Conservation (phyloP, 2,113 vertebrate genomes). For the Pontoporia blainvillei region DNA sequence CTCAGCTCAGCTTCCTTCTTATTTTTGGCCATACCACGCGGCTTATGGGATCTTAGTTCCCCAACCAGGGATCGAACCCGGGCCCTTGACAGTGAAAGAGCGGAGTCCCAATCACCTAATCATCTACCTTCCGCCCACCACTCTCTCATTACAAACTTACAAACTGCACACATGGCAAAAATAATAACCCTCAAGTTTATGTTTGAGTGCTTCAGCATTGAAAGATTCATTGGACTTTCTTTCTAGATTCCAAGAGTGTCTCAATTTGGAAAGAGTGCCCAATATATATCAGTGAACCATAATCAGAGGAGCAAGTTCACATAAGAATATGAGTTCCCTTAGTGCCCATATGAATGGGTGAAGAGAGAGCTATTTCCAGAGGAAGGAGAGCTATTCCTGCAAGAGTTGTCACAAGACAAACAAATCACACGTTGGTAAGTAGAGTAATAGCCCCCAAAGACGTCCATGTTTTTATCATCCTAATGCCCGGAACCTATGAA, state of each 20-base stretch:
- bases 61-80: background rate
- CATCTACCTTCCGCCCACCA: background rate
- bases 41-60: background rate
- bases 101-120: background rate
- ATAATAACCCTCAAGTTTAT: background rate
- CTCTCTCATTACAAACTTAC: background rate
- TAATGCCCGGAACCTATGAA: background rate
- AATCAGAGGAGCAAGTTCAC: background rate
- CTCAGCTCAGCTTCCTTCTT: background rate
- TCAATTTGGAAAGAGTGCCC: background rate
- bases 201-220: background rate
- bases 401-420: background rate
- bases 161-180: background rate
- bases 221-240: background rate
- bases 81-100: background rate
- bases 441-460: background rate
- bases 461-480: background rate
- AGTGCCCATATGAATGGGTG: background rate
- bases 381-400: background rate
- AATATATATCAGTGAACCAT: background rate
- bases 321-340: background rate
- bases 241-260: background rate
- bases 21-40: rapidly evolving
- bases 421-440: background rate
- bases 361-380: background rate